These are phyloP conservation scores for Mormyrus hasselquistii DNA, from an alignment of 2,797 vertebrate species.

Conservation along the genomic window DNA sequence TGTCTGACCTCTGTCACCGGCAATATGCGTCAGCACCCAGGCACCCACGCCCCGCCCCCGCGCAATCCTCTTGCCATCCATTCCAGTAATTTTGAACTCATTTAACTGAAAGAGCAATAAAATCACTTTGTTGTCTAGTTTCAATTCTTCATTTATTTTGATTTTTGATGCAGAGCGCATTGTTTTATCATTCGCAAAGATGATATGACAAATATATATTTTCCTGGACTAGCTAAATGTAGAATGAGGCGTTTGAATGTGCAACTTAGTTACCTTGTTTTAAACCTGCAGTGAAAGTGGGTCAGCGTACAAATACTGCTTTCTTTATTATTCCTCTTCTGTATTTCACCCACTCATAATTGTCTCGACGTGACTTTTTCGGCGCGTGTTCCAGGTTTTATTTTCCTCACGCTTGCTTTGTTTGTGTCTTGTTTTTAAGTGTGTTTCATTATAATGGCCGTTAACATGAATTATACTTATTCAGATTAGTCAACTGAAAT, in stretches of 20 bases:
- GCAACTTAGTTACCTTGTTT: neutral
- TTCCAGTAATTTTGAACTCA: neutral
- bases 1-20: conserved; percentile 57
- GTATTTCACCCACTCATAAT: conserved; percentile 14
- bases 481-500: neutral
- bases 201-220: neutral
- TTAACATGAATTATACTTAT: conserved; percentile 2
- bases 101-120: neutral
- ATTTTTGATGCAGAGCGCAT: neutral
- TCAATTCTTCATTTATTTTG: neutral
- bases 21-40: conserved; percentile 54
- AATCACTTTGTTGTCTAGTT: neutral
- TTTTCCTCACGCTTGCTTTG: conserved; percentile 16
- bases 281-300: conserved; percentile 11
- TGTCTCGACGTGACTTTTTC: conserved; percentile 20
- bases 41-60: conserved; percentile 21
- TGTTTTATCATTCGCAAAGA: neutral
- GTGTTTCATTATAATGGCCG: conserved; percentile 6
- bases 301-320: conserved; percentile 7
- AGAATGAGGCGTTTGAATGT: neutral
- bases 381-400: neutral
- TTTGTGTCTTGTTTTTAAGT: neutral
- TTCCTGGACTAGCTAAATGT: neutral
- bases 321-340: conserved; percentile 14
- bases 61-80: conserved; percentile 17